Evolutionary conservation across 92 coral and sea anemone genomes (phyloP).

Genomic region (Actinostola sp.): DNA sequence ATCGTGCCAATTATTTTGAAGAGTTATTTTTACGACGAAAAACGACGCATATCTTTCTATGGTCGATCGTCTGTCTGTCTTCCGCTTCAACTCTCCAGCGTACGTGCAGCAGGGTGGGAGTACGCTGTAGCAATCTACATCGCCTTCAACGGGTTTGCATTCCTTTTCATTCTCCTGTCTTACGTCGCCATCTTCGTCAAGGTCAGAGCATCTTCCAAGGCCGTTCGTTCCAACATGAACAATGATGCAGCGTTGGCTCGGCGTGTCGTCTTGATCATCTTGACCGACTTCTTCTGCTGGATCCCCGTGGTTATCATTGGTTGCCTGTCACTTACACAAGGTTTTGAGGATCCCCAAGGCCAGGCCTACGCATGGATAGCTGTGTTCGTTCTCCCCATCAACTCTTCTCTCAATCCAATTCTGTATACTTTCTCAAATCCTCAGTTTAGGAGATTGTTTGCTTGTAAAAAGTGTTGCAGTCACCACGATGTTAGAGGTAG

Average conservation of each 20-base stretch:
- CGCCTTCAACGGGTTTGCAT: slow-evolving; percentile 33
- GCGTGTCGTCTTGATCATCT: slow-evolving; percentile 58
- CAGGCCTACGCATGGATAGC: slow-evolving; percentile 34
- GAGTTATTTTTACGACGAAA: slow-evolving; percentile 3
- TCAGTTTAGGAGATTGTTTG: neutral
- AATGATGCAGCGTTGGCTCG: slow-evolving; percentile 19
- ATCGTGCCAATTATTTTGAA: slow-evolving; percentile 22
- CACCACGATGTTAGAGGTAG: no score
- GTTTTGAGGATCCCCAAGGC: neutral
- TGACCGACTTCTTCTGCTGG: slow-evolving; percentile 76
- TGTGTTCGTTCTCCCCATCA: slow-evolving; percentile 27
- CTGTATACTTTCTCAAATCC: slow-evolving; percentile 31
- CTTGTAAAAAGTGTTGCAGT: neutral
- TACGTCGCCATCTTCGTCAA: slow-evolving; percentile 38
- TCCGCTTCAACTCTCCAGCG: slow-evolving; percentile 46
- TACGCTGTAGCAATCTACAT: slow-evolving; percentile 38
- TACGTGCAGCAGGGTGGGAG: slow-evolving; percentile 57
- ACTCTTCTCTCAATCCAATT: slow-evolving; percentile 31
- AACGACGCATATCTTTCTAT: neutral
- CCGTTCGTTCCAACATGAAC: neutral
- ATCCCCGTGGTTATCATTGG: slow-evolving; percentile 66
- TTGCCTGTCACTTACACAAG: neutral
- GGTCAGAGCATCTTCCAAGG: neutral
- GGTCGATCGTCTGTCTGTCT: slow-evolving; percentile 59
- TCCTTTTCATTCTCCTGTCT: slow-evolving; percentile 38